A percentile compares a stretch with the other conserved stretches of the same genome.
These are phyloP conservation scores for Emydoidea blandingii DNA, from an alignment of 2,797 vertebrate species.

Conservation along the genomic window DNA sequence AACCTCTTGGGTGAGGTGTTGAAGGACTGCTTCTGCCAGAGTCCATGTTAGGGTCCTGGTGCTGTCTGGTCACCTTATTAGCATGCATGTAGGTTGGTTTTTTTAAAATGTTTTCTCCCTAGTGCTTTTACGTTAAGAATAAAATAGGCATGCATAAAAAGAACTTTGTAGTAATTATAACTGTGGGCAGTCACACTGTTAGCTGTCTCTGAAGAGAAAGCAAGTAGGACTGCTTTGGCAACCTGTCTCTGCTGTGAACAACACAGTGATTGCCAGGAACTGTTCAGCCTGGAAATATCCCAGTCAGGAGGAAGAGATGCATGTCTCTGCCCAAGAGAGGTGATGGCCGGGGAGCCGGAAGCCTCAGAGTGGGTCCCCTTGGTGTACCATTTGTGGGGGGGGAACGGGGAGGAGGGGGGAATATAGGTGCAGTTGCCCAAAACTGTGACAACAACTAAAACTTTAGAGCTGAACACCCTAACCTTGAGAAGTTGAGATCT, in stretches of 20 bases:
- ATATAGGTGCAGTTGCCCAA: too few species aligned
- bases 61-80: neutral
- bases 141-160: neutral
- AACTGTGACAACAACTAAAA: too few species aligned
- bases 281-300: neutral
- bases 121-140: neutral
- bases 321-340: neutral
- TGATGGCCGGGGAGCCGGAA: neutral
- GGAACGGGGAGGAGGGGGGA: fast-evolving
- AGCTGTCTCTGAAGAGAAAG: neutral
- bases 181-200: too few species aligned
- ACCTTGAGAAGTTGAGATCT: neutral
- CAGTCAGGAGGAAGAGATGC: neutral
- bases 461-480: neutral
- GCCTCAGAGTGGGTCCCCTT: neutral
- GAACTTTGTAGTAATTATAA: too few species aligned
- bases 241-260: neutral
- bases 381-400: neutral
- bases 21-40: neutral
- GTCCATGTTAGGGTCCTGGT: neutral
- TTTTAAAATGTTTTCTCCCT: neutral
- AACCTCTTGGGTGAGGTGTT: neutral
- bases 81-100: neutral
- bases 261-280: neutral
- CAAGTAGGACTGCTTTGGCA: neutral